phyloP scores from a whole-genome alignment of 2,113 vertebrate genomes.

The Sigmodon hispidus region DNA sequence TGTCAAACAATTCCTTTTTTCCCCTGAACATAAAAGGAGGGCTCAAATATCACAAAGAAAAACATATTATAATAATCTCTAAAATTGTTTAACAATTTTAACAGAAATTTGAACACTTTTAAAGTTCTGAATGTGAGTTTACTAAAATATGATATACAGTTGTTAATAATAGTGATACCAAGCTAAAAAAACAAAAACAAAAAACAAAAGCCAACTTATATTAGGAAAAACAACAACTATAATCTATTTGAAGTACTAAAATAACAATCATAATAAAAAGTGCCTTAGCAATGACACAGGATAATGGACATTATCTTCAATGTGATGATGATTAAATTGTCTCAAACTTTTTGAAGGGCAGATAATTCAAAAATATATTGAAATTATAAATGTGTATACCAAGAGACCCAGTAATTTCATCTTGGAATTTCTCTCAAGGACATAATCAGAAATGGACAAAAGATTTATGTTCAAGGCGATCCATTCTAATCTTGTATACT shows the following conservation, averaged over 20 bases:
- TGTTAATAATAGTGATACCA: neutral
- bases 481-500: neutral
- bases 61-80: neutral
- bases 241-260: neutral
- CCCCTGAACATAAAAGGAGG: neutral
- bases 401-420: neutral
- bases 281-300: neutral
- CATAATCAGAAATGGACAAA: neutral
- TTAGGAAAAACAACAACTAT: neutral
- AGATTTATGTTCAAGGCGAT: conserved; percentile 1
- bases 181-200: neutral
- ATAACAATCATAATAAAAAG: neutral
- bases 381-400: neutral
- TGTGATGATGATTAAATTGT: neutral
- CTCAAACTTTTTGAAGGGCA: neutral
- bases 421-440: conserved; percentile 2
- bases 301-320: neutral
- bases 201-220: neutral
- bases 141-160: neutral
- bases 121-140: neutral
- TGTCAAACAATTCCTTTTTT: neutral
- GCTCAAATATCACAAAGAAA: neutral
- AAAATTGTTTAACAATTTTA: neutral
- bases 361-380: neutral
- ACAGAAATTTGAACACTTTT: conserved; percentile 30